These are phyloP conservation scores for Drosophila recens DNA, from an alignment of 2,888 invertebrate genomes.

Conservation along the genomic window DNA sequence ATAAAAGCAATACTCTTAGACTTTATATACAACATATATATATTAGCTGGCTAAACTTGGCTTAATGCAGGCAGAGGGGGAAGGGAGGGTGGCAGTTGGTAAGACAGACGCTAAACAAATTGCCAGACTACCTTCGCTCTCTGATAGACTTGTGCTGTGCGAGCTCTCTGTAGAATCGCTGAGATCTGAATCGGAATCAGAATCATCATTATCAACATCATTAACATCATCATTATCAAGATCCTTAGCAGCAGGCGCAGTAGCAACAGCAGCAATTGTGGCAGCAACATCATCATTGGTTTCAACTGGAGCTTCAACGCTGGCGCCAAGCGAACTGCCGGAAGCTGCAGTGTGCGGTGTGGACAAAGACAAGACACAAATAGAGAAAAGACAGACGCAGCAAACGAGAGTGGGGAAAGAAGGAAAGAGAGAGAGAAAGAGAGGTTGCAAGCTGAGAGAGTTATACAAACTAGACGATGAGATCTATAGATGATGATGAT, in stretches of 20 bases:
- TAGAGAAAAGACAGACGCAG: constrained; percentile 56
- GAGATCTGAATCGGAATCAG: constrained; percentile 86
- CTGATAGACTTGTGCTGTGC: constrained; percentile 84
- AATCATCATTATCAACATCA: constrained; percentile 68
- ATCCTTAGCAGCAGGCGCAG: constrained; percentile 21
- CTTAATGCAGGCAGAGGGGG: constrained; percentile 49
- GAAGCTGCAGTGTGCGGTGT: constrained; percentile 77
- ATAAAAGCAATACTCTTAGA: constrained; percentile 2
- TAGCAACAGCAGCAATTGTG: constrained; percentile 14
- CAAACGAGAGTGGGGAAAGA: constrained; percentile 34
- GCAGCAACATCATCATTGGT: constrained; percentile 34
- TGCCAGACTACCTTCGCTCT: constrained; percentile 76
- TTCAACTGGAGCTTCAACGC: constrained; percentile 13
- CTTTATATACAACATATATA: not conserved
- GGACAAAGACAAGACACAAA: constrained; percentile 74
- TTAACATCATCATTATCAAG: constrained; percentile 47
- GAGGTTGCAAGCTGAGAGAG: constrained; percentile 36
- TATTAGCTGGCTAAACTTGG: constrained; percentile 44
- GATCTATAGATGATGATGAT: constrained; percentile 42
- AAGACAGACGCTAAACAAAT: constrained; percentile 35
- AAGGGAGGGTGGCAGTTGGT: no score
- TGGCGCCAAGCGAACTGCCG: constrained; percentile 55
- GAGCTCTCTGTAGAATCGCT: constrained; percentile 85
- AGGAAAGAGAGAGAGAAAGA: constrained; percentile 26
- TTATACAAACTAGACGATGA: constrained; percentile 50